Evolutionary conservation across 1,140 invertebrate genomes (phyloP).

Genomic region (Macrocentrus cingulum): DNA sequence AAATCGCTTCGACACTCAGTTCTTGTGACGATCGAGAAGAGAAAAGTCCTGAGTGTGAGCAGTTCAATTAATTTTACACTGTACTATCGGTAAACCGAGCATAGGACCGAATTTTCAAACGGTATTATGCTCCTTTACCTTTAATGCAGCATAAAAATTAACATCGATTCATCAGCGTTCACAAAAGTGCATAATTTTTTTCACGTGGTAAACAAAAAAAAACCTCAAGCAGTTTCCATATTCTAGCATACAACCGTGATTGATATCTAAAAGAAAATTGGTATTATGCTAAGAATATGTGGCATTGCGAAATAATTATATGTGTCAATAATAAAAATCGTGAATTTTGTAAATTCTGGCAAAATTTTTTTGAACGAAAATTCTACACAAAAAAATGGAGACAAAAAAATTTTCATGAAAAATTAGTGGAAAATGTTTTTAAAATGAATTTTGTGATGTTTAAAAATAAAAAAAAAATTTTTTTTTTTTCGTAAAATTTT

Average conservation of each 20-base stretch:
- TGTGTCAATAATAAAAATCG: conserved; percentile 2
- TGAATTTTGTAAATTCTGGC: background rate
- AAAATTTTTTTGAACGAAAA: conserved; percentile 3
- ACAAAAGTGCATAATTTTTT: background rate
- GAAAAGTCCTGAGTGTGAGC: conserved; percentile 6
- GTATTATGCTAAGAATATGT: conserved; percentile 32
- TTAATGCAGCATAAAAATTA: conserved; percentile 16
- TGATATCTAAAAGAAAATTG: conserved; percentile 17
- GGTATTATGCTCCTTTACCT: conserved; percentile 30
- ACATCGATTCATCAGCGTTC: background rate
- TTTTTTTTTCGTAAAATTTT: too few relatives aligned
- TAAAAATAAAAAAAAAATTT: too few relatives aligned
- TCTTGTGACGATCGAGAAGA: conserved; percentile 17
- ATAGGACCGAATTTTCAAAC: conserved; percentile 23
- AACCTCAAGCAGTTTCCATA: conserved; percentile 24
- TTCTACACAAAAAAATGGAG: too few relatives aligned
- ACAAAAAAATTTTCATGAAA: too few relatives aligned
- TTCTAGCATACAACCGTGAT: conserved; percentile 29
- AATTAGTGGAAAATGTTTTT: too few relatives aligned
- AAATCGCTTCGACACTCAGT: conserved; percentile 8
- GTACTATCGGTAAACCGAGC: conserved; percentile 30
- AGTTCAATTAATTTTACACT: conserved; percentile 11
- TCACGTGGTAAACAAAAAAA: background rate
- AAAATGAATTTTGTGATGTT: too few relatives aligned
- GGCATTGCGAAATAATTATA: conserved; percentile 15